Evolutionary conservation across 1,140 invertebrate genomes (phyloP), one percentile per base, ranked within the genome.

Genomic region (Sarcophaga bullata): DNA sequence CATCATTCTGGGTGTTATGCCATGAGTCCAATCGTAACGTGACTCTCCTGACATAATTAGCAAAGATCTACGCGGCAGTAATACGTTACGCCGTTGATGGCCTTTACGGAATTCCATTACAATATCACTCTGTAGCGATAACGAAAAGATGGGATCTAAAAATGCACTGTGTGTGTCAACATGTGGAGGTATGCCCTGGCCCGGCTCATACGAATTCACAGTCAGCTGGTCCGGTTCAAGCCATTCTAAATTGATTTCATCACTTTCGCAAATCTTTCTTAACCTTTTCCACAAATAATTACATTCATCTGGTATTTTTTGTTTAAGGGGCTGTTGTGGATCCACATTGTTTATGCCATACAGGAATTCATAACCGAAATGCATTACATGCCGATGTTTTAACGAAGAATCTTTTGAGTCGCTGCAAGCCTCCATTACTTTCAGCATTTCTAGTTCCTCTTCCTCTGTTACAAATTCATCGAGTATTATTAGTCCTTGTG

Each of bases 91-190:
- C 86, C 93, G 92, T 0, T 92, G 92, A 4, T 84, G 86, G 84
- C 94, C 91, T 85, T 93, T 93, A 86, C 94, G 93, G 86, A 97
- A 98, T 85, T 98, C 96, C 97, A 98, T 98, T 0, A 98, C 92
- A 73, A 95, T 93, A 83, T 94, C 91, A n/a, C 96, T 95, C 52
- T 94, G 94, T n/a, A 99, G 91, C 37, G 97, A 98, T 0, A 99
- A 86, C 8, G 96, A 97, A 25, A 98, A 87, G 84, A 99, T 96
- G 19, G 94, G 95, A 88, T 96, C 94, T 86, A 96, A 95, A 92
- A 99, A 99, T 6, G 96, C 94, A 90, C 96, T 97, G 87, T 98
- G 97, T 0, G 96, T 98, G 87, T 99, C 98, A n/a, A 98, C 93
- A 91, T 99, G 98, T 2, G 95, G 93, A 80, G 98, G 97, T 86